A percentile compares a stretch with the other conserved stretches of the same genome.
These are phyloP conservation scores for Dicerorhinus sumatrensis DNA, from an alignment of 2,113 vertebrate genomes.

Conservation along the genomic window DNA sequence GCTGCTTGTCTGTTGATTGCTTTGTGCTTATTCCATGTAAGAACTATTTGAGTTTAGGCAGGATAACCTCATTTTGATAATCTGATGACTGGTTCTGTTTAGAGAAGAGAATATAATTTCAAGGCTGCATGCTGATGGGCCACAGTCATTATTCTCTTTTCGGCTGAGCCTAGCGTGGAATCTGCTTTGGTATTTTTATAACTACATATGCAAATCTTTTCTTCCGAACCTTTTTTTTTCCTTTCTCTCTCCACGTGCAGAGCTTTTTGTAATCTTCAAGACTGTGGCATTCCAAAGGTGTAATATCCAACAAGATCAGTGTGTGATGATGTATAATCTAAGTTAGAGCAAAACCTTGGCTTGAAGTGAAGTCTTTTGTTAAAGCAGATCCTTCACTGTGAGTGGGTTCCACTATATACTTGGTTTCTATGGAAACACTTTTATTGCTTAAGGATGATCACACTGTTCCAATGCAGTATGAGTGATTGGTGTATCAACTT, in stretches of 20 bases:
- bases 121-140: constrained; percentile 66
- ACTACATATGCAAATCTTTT: constrained; percentile 62
- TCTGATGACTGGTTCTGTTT: constrained; percentile 70
- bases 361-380: constrained; percentile 54
- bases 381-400: neutral
- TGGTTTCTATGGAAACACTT: constrained; percentile 76
- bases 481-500: neutral
- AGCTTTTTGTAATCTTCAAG: constrained; percentile 60
- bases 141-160: constrained; percentile 67
- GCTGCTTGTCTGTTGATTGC: constrained; percentile 70
- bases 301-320: neutral
- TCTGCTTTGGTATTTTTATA: constrained; percentile 76
- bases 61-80: constrained; percentile 71
- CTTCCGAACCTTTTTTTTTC: neutral
- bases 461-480: neutral
- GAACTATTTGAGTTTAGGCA: constrained; percentile 64
- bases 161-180: constrained; percentile 70
- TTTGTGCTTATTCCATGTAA: constrained; percentile 66
- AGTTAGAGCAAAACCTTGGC: constrained; percentile 56
- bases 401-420: constrained; percentile 44
- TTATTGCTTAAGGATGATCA: constrained; percentile 29
- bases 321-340: neutral
- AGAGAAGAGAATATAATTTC: constrained; percentile 51
- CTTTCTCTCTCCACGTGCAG: neutral
- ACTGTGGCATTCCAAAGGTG: constrained; percentile 20